These are phyloP conservation scores for Micrastur ruficollis DNA, from an alignment of 2,797 vertebrate genomes.

Conservation along the genomic window DNA sequence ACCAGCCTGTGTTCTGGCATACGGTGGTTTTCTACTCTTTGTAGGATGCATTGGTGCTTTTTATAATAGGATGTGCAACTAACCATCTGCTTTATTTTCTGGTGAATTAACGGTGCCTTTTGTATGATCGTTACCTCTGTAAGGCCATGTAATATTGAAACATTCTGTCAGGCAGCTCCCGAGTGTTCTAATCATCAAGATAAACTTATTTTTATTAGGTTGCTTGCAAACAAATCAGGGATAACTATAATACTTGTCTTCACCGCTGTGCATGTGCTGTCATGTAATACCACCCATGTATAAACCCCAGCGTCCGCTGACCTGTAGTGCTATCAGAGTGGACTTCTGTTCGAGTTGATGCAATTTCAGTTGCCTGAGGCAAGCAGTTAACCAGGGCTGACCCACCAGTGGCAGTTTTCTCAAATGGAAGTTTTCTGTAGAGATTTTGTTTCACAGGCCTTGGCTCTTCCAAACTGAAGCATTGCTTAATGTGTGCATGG, in stretches of 20 bases:
- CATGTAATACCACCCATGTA: fast-evolving
- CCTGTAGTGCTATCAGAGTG: not conserved
- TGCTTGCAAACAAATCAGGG: not conserved
- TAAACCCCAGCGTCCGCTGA: not conserved
- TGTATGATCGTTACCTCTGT: not conserved
- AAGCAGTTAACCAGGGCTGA: not conserved
- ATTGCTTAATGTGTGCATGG: not conserved
- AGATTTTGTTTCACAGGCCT: not conserved
- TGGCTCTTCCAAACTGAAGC: not conserved
- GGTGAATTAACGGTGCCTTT: not conserved
- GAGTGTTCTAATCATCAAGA: not conserved
- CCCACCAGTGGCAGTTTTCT: not conserved
- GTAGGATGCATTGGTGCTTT: not conserved
- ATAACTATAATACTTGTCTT: not conserved
- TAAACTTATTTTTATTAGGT: not conserved
- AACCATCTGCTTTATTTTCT: not conserved
- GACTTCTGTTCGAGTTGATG: not conserved
- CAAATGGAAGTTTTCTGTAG: not conserved
- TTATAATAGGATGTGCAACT: not conserved
- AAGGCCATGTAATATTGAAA: not conserved
- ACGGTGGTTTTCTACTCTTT: not conserved
- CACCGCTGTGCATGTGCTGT: fast-evolving
- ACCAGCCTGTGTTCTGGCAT: not conserved
- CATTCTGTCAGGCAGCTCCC: not conserved
- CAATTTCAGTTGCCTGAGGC: not conserved